Evolutionary conservation across 2,113 vertebrate genomes (phyloP).

Genomic region (Sinocyclocheilus maitianheensis): DNA sequence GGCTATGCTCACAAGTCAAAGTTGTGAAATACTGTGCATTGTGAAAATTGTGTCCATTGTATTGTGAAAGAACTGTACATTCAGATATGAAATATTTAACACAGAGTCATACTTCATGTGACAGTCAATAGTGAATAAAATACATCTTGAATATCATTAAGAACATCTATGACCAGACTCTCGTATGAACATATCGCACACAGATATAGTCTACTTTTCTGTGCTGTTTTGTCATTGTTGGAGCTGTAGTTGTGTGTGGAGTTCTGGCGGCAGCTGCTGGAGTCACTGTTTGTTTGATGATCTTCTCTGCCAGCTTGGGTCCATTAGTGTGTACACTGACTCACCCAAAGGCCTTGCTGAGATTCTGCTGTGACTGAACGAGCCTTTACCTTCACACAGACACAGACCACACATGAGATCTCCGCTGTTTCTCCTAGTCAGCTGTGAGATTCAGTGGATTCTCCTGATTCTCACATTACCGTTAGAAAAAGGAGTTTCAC

Average conservation of each 20-base stretch:
- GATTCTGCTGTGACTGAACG: background rate
- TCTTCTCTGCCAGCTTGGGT: slow-evolving; percentile 43
- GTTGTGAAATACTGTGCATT: too few species aligned
- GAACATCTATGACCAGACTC: background rate
- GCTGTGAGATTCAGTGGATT: background rate
- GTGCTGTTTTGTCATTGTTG: background rate
- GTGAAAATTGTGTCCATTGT: too few species aligned
- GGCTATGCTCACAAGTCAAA: too few species aligned
- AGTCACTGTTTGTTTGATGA: slow-evolving; percentile 70
- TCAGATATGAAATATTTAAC: too few species aligned
- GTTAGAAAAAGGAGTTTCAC: background rate
- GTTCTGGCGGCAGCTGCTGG: background rate
- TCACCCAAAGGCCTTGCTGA: background rate
- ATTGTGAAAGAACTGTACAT: too few species aligned
- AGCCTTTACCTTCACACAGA: background rate
- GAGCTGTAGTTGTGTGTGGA: background rate
- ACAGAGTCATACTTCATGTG: background rate
- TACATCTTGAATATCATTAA: background rate
- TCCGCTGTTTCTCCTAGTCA: background rate
- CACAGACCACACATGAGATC: background rate
- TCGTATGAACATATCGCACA: too few species aligned
- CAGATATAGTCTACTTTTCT: background rate
- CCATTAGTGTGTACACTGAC: background rate
- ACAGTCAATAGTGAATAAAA: background rate
- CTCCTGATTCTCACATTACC: background rate